These are phyloP conservation scores for Embiotoca jacksoni DNA, from an alignment of 2,113 vertebrate genomes.

Conservation along the genomic window DNA sequence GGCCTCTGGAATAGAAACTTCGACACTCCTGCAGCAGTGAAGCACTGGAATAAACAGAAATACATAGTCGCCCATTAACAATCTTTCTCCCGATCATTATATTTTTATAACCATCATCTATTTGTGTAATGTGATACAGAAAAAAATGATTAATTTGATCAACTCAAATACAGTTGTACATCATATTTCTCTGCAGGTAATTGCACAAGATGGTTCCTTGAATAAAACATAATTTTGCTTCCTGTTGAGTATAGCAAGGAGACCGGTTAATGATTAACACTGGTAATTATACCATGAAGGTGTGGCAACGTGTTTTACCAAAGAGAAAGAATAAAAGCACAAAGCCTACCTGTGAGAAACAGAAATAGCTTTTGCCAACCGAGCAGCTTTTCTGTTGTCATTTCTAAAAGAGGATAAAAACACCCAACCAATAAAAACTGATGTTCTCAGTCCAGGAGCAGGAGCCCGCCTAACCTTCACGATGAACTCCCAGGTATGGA, in stretches of 20 bases:
- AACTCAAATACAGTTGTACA: neutral
- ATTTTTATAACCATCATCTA: neutral
- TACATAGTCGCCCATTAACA: neutral
- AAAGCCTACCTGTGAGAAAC: conserved; percentile 70
- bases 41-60: conserved; percentile 79
- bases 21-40: conserved; percentile 70
- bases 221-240: conserved; percentile 16
- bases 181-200: neutral
- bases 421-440: neutral
- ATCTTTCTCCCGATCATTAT: neutral
- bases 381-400: conserved; percentile 4
- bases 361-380: conserved; percentile 57
- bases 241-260: conserved; percentile 10
- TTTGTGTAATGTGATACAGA: neutral
- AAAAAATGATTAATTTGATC: neutral
- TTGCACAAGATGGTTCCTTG: neutral
- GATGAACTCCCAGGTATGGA: conserved; percentile 42
- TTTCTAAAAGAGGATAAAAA: conserved; percentile 19
- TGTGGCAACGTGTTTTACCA: conserved; percentile 48
- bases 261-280: conserved; percentile 70
- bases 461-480: conserved; percentile 62
- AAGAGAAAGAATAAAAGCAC: conserved; percentile 24
- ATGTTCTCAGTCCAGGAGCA: conserved; percentile 11
- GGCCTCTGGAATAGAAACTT: conserved; percentile 77
- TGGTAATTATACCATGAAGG: conserved; percentile 47